Evolutionary conservation across 2,113 vertebrate genomes (phyloP).

Genomic region (Atractosteus spatula): DNA sequence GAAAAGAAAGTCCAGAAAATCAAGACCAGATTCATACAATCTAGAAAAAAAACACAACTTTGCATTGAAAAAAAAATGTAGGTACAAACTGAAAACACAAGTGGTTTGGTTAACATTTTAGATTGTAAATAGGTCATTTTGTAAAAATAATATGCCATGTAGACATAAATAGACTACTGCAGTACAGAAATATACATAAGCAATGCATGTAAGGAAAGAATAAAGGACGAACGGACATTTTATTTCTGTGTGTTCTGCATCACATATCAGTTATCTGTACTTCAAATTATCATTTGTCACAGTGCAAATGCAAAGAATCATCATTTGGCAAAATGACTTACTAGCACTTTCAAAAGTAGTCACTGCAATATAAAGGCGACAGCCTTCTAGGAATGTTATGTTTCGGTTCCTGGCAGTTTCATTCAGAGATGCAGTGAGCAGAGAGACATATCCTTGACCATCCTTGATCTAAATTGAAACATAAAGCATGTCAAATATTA

Average conservation of each 20-base stretch:
- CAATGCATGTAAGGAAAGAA: neutral
- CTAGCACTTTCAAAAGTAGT: slow-evolving; percentile 62
- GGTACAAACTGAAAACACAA: too few species aligned
- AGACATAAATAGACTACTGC: neutral
- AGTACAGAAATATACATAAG: neutral
- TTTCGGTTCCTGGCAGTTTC: slow-evolving; percentile 32
- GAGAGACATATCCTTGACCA: slow-evolving; percentile 42
- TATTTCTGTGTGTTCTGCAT: neutral
- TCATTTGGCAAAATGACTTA: slow-evolving; percentile 38
- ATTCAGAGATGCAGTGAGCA: slow-evolving; percentile 42
- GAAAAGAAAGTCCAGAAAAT: too few species aligned
- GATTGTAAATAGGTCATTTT: neutral
- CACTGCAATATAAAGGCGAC: slow-evolving; percentile 52
- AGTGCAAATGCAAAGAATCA: too few species aligned
- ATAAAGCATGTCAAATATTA: neutral
- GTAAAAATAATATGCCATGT: neutral
- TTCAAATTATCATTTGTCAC: too few species aligned
- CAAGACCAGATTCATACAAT: too few species aligned
- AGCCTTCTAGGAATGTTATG: slow-evolving; percentile 41
- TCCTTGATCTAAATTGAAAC: slow-evolving; percentile 45
- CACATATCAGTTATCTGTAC: neutral
- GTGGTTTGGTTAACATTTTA: too few species aligned
- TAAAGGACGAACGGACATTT: neutral
- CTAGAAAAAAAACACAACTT: too few species aligned
- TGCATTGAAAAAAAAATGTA: too few species aligned